phyloP scores from a whole-genome alignment of 2,797 vertebrate genomes.

The Sarcophilus harrisii region DNA sequence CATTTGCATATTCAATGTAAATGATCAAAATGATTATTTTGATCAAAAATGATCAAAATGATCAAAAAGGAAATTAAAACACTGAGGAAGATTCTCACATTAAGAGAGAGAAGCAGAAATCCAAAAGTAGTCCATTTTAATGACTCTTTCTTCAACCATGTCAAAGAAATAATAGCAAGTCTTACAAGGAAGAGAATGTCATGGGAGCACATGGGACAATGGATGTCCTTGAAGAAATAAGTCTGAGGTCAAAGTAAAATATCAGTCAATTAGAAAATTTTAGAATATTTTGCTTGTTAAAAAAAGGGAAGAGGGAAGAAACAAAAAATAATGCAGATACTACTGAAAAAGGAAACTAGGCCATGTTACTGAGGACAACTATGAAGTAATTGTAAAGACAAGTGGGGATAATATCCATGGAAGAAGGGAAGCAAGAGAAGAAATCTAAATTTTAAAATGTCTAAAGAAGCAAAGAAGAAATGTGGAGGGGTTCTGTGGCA shows the following conservation, averaged over 20 bases:
- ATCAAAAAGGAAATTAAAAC: constrained; percentile 14
- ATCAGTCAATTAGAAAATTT: not conserved
- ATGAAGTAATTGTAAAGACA: not conserved
- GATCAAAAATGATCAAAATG: not conserved
- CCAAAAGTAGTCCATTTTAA: not conserved
- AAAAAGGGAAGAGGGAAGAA: not conserved
- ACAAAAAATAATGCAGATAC: not conserved
- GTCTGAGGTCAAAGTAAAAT: not conserved
- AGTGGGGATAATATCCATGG: not conserved
- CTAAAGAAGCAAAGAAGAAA: not conserved
- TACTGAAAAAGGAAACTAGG: not conserved
- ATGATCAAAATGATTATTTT: not conserved
- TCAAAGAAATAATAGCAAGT: not conserved
- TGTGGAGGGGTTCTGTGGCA: not conserved
- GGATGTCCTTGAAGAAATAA: not conserved
- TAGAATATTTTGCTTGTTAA: not conserved
- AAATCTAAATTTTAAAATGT: not conserved
- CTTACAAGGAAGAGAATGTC: not conserved
- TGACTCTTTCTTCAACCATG: not conserved
- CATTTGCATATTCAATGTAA: not conserved
- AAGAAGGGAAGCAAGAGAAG: not conserved
- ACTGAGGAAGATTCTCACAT: not conserved
- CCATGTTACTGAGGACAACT: not conserved
- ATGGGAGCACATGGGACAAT: not conserved
- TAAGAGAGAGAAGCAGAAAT: not conserved